These are phyloP conservation scores for Neolamprologus modestus DNA, from an alignment of 2,113 vertebrate species.

Conservation along the genomic window DNA sequence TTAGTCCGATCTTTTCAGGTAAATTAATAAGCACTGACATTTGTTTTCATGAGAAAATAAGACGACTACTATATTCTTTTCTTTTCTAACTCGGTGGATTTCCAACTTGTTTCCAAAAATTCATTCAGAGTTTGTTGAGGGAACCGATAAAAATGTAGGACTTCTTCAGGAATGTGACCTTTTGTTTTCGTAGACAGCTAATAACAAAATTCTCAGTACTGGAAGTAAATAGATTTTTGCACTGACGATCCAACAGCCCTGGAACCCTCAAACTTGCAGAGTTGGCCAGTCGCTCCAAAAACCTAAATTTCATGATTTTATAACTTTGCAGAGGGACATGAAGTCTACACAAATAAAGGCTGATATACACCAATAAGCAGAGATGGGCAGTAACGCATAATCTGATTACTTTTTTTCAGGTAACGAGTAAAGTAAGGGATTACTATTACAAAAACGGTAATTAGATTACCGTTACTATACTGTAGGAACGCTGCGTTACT, in stretches of 20 bases:
- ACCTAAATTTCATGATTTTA: neutral
- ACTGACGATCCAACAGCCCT: fast-evolving
- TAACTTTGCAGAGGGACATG: neutral
- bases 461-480: too few relatives aligned
- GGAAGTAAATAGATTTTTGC: fast-evolving
- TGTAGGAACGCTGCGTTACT: fast-evolving
- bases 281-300: neutral
- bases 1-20: neutral
- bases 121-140: neutral
- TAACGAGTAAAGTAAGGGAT: too few relatives aligned
- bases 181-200: neutral
- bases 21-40: neutral
- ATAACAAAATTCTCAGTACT: neutral
- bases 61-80: fast-evolving
- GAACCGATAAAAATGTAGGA: fast-evolving
- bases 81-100: neutral
- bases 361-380: neutral
- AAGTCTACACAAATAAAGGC: neutral
- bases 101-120: neutral
- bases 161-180: neutral
- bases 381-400: too few relatives aligned
- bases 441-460: too few relatives aligned
- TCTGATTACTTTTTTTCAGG: too few relatives aligned
- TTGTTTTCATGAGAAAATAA: neutral
- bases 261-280: neutral